Conservation (phyloP, 1,140 invertebrate species). For the Leptinotarsa undecemlineata region DNA sequence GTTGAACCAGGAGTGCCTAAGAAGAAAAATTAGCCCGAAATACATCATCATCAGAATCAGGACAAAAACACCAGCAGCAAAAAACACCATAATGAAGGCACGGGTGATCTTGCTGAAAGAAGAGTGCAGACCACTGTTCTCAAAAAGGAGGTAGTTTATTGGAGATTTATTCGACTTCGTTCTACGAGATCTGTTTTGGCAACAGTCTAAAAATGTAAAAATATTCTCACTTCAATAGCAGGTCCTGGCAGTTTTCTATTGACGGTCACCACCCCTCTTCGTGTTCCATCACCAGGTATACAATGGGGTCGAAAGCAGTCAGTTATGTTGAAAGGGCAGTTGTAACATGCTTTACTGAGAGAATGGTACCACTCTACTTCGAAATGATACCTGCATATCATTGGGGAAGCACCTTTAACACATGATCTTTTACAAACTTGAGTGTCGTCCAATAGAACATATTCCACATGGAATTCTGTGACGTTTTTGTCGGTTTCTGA, state of each 20-base stretch:
- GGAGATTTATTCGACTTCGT: too few species aligned
- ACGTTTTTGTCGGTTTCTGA: neutral
- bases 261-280: conserved; percentile 73
- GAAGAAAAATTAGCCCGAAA: too few species aligned
- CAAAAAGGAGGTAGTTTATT: too few species aligned
- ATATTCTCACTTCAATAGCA: conserved; percentile 68
- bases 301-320: conserved; percentile 82
- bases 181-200: too few species aligned
- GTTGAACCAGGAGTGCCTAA: too few species aligned
- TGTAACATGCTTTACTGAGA: conserved; percentile 84
- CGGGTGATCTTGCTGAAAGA: too few species aligned
- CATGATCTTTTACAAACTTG: conserved; percentile 62
- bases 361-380: conserved; percentile 78
- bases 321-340: conserved; percentile 75
- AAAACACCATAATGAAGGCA: too few species aligned
- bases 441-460: neutral
- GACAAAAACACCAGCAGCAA: too few species aligned
- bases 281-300: conserved; percentile 78
- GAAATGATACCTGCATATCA: conserved; percentile 73
- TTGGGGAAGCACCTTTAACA: conserved; percentile 58
- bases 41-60: too few species aligned
- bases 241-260: conserved; percentile 89
- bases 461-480: conserved; percentile 1
- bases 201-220: too few species aligned
- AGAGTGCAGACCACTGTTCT: too few species aligned